A percentile compares a stretch with the other conserved stretches of the same genome.
phyloP scores from a whole-genome alignment of 2,888 invertebrate genomes.

The Napeogenes sylphis region DNA sequence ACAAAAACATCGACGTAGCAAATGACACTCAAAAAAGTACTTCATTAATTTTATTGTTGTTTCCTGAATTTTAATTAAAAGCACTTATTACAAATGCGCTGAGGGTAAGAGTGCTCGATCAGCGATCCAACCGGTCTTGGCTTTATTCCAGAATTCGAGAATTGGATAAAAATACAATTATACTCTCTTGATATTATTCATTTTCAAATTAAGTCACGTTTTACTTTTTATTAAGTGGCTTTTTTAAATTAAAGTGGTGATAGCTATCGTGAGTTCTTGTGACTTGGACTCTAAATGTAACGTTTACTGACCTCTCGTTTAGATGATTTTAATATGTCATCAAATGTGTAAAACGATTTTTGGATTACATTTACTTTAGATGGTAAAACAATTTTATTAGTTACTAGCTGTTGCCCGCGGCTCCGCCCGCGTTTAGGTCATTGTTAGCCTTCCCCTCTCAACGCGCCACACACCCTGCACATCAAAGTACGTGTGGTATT shows the following conservation, averaged over 20 bases:
- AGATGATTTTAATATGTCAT: too few species aligned
- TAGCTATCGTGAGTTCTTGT: conserved; percentile 1
- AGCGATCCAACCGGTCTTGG: conserved; percentile 29
- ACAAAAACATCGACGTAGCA: too few species aligned
- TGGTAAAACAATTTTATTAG: too few species aligned
- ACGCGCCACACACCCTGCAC: too few species aligned
- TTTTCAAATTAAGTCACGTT: conserved; percentile 10
- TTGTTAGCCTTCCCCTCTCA: too few species aligned
- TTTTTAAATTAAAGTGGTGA: conserved; percentile 2
- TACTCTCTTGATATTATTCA: conserved; percentile 16
- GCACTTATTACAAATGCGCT: conserved; percentile 17
- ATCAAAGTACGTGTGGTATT: too few species aligned
- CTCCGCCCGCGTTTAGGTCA: too few species aligned
- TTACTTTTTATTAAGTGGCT: not conserved
- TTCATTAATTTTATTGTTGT: conserved; percentile 9
- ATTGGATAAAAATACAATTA: conserved; percentile 22
- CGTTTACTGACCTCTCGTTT: too few species aligned
- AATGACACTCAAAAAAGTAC: not conserved
- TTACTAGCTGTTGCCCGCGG: too few species aligned
- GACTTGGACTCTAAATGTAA: too few species aligned
- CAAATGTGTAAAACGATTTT: too few species aligned
- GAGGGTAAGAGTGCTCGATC: conserved; percentile 21
- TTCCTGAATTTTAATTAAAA: conserved; percentile 16
- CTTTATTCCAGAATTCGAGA: conserved; percentile 27
- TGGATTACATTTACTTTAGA: too few species aligned